Conservation (phyloP, 1,140 invertebrate genomes). For the Bombus soroeensis region DNA sequence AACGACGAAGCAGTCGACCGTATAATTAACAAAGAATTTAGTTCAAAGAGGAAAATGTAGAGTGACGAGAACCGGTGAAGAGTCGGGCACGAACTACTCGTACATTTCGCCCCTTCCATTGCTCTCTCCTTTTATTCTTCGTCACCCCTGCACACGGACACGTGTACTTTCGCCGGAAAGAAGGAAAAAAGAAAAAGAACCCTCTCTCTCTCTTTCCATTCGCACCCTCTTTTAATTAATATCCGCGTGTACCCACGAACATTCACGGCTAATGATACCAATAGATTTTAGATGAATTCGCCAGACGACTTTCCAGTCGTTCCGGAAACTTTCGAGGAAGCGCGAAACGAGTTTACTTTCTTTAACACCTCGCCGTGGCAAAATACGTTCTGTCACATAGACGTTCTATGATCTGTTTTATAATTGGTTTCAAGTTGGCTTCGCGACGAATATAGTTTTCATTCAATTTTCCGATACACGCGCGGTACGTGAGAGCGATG, state of each 20-base stretch:
- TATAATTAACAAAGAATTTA: slow-evolving; percentile 61
- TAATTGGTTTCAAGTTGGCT: too few species aligned
- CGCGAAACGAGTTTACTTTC: not conserved
- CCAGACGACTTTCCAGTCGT: not conserved
- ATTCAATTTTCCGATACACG: too few species aligned
- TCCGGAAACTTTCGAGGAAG: not conserved
- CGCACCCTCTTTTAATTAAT: slow-evolving; percentile 42
- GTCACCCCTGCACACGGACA: slow-evolving; percentile 1
- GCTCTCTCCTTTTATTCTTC: slow-evolving; percentile 31
- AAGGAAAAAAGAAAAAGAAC: not conserved
- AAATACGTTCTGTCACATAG: not conserved
- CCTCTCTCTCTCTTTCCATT: not conserved
- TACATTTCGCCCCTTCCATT: slow-evolving; percentile 26
- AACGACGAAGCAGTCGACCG: slow-evolving; percentile 50
- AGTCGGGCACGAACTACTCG: slow-evolving; percentile 38
- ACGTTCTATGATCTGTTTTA: not conserved
- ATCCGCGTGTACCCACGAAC: slow-evolving; percentile 2
- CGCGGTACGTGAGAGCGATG: too few species aligned
- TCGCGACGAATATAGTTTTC: too few species aligned
- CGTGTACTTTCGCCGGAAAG: slow-evolving; percentile 14
- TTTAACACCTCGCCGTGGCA: not conserved
- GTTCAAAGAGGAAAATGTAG: slow-evolving; percentile 54
- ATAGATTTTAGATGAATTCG: slow-evolving; percentile 22
- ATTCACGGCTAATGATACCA: slow-evolving; percentile 15
- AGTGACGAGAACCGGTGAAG: slow-evolving; percentile 38